Evolutionary conservation across 2,797 vertebrate genomes (phyloP).

Genomic region (Poliocrania exsul): DNA sequence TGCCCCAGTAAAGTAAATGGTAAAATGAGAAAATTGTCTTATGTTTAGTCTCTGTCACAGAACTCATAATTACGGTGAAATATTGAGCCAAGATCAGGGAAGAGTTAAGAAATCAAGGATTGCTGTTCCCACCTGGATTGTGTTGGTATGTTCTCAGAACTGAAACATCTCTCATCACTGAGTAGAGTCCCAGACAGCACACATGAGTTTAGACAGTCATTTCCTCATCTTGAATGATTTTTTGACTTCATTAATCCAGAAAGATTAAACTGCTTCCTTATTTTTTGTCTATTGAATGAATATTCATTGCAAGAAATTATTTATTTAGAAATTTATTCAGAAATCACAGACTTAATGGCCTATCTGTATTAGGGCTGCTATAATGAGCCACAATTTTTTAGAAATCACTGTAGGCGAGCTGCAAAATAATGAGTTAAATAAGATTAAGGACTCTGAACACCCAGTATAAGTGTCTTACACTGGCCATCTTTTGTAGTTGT

Average conservation of each 20-base stretch:
- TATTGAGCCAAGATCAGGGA: constrained; percentile 42
- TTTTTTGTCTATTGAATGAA: not conserved
- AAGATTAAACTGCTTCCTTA: not conserved
- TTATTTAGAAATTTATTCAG: constrained; percentile 28
- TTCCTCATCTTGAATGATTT: constrained; percentile 60
- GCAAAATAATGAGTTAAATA: not conserved
- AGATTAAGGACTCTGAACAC: not conserved
- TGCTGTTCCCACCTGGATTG: not conserved
- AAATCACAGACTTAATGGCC: constrained; percentile 1
- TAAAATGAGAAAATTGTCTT: constrained; percentile 55
- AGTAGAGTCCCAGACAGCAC: not conserved
- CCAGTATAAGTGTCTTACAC: not conserved
- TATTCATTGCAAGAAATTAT: not conserved
- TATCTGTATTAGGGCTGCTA: not conserved
- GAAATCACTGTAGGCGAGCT: not conserved
- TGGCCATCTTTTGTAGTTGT: not conserved
- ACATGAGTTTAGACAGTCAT: constrained; percentile 3
- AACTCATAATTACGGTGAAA: constrained; percentile 69
- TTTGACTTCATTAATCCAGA: constrained; percentile 45
- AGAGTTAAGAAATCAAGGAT: constrained; percentile 43
- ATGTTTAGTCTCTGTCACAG: constrained; percentile 59
- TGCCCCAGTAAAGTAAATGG: constrained; percentile 40
- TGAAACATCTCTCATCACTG: not conserved
- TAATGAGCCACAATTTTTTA: not conserved
- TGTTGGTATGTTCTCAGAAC: not conserved